Conservation (phyloP, 2,888 invertebrate species). For the Noctua pronuba region DNA sequence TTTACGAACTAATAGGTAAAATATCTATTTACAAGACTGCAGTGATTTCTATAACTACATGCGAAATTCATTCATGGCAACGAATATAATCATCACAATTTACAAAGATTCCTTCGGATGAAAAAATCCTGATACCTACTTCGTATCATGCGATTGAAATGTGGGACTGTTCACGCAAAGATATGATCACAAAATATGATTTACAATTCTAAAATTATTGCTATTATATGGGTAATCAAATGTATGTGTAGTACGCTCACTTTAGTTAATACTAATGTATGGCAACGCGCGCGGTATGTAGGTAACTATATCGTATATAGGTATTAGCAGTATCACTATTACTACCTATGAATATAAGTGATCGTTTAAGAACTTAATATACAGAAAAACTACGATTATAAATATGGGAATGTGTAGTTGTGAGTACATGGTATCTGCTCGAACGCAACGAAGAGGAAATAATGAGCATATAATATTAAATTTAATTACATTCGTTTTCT, state of each 20-base stretch:
- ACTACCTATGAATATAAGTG: slow-evolving; percentile 74
- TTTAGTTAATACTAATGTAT: slow-evolving; percentile 76
- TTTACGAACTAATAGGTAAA: slow-evolving; percentile 72
- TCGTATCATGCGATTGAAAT: slow-evolving; percentile 45
- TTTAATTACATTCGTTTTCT: slow-evolving; percentile 48
- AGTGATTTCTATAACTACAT: slow-evolving; percentile 68
- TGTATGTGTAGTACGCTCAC: slow-evolving; percentile 55
- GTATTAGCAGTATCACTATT: slow-evolving; percentile 69
- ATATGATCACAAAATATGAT: slow-evolving; percentile 53
- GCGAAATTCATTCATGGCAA: slow-evolving; percentile 74
- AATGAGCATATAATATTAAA: slow-evolving; percentile 40
- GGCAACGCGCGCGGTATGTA: slow-evolving; percentile 86
- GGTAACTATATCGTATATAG: slow-evolving; percentile 85
- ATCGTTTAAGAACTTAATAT: slow-evolving; percentile 79
- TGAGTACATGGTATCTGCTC: slow-evolving; percentile 62
- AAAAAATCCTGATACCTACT: slow-evolving; percentile 50
- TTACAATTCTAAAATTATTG: slow-evolving; percentile 47
- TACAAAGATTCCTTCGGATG: slow-evolving; percentile 50
- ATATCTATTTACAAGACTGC: slow-evolving; percentile 77
- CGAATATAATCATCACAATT: slow-evolving; percentile 70
- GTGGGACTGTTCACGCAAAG: slow-evolving; percentile 46
- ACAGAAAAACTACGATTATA: slow-evolving; percentile 78
- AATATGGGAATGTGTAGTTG: slow-evolving; percentile 82
- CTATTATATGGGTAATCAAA: slow-evolving; percentile 55
- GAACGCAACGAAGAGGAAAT: slow-evolving; percentile 50